Evolutionary conservation across 2,113 vertebrate genomes (phyloP), one percentile per base, ranked within the genome.

Genomic region (Caloenas nicobarica): DNA sequence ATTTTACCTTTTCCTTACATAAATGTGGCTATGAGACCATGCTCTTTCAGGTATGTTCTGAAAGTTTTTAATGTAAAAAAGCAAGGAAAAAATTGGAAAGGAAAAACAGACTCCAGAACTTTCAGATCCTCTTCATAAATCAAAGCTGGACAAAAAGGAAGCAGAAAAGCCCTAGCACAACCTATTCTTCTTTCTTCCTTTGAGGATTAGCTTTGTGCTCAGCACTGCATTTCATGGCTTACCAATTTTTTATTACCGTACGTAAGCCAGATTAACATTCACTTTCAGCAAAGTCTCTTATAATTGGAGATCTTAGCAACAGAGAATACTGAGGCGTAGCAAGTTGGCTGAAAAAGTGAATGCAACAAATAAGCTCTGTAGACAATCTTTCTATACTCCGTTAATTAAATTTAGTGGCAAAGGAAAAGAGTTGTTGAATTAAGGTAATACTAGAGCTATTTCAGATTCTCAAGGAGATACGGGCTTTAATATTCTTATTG

Each of bases 161-260:
- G 6, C 5, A 70, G 66, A 79, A 61, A 31, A 21, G 1, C 21
- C 17, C 7, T 60, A 64, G 26, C n/a, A 71, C n/a, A 88, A 22
- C 16, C 58, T 61, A 51, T 89, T 81, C 7, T 90, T 74, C 51
- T 89, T 95, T 72, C 44, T 89, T 89, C 68, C 29, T 96, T 86
- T 92, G 82, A 90, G 69, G 86, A 88, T 96, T 88, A 93, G 56
- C 80, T 86, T 86, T 96, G 48, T 93, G 68, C 33, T 82, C 66
- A 95, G 0, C 2, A 7, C 38, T 82, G 18, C 72, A 44, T 96
- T 96, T 95, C 73, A 78, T 72, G 90, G 72, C 6, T 95, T 93
- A 86, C 64, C 31, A 68, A n/a, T 68, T 94, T 93, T 91, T 96
- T 77, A 91, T 94, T 93, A 93, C 68, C 71, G 29, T 83, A 71